Percentiles rank a stretch among this genome's conserved stretches.
These are phyloP conservation scores for Ceratoteleas bidentatus DNA, from an alignment of 1,140 invertebrate species.

Conservation along the genomic window DNA sequence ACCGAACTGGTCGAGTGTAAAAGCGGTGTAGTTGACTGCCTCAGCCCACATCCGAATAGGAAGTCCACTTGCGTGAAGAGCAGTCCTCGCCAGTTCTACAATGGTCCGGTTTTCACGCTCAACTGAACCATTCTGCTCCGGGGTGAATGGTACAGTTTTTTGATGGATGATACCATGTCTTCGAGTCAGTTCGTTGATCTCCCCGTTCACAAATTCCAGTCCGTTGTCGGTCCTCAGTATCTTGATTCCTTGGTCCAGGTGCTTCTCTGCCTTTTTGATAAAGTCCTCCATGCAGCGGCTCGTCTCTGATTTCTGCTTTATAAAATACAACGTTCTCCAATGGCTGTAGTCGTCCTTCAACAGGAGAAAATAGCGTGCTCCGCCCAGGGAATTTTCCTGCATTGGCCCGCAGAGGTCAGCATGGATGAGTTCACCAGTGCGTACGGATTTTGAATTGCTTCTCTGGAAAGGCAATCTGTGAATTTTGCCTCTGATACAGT, in stretches of 20 bases:
- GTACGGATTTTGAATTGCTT: slow-evolving; percentile 56
- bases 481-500: slow-evolving; percentile 74
- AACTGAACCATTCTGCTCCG: slow-evolving; percentile 72
- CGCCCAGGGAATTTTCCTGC: slow-evolving; percentile 69
- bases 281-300: slow-evolving; percentile 67
- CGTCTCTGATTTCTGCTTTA: slow-evolving; percentile 75
- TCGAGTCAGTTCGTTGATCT: slow-evolving; percentile 70
- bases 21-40: slow-evolving; percentile 16
- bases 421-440: slow-evolving; percentile 75
- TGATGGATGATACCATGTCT: slow-evolving; percentile 9
- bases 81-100: slow-evolving; percentile 54
- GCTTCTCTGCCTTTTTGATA: slow-evolving; percentile 10
- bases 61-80: slow-evolving; percentile 6
- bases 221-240: slow-evolving; percentile 78
- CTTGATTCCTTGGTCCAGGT: not conserved
- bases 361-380: slow-evolving; percentile 72
- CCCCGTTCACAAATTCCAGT: slow-evolving; percentile 72
- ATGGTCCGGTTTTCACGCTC: slow-evolving; percentile 73
- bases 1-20: slow-evolving; percentile 18
- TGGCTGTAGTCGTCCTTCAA: slow-evolving; percentile 78
- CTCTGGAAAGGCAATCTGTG: slow-evolving; percentile 69
- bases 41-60: slow-evolving; percentile 28
- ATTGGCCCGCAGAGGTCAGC: slow-evolving; percentile 79
- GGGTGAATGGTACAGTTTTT: slow-evolving; percentile 66
- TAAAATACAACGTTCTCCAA: slow-evolving; percentile 74